Base-by-base conservation (phyloP, 2,797 vertebrate genomes). In the Loris lydekkerianus region DNA sequence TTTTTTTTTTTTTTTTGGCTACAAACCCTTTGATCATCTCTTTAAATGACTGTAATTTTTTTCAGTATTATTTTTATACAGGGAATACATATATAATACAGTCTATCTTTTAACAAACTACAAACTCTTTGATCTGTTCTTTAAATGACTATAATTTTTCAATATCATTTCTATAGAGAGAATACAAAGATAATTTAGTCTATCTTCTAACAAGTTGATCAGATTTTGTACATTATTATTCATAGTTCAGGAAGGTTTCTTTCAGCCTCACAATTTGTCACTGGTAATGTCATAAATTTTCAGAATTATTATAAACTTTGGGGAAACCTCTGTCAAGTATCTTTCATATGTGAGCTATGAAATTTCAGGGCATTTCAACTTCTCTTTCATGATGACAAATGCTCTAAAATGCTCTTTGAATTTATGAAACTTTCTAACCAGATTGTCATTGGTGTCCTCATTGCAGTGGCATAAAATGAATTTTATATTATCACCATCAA, bases 361-460 rank as follows among this genome's bases (percentile, higher is more conserved):
- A 91, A 97, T 97, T 97, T 93, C 94, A 65, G 89, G 53, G 84
- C 91, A 91, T 97, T 95, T 97, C 89, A 91, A 80, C 94, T 95
- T 97, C 94, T 95, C 95, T 82, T 95, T 96, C 65, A 86, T 58
- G 60, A 77, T n/a, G 49, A 95, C 91, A 94, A 95, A 96, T 34
- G 34, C 34, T 96, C 96, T 95, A 94, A 97, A 97, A 96, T 93
- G 69, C 84, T 96, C 89, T 95, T 85, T 90, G 94, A 97, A 96
- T 97, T 93, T 96, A 97, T 94, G 95, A 97, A 97, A 96, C 84
- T 93, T 93, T 78, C 89, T 72, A 97, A 94, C 91, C 95, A 97
- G 94, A 97, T 93, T 97, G 96, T 94, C 97, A 96, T 94, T 90
- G 37, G 86, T 75, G 93, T 91, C 96, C 96, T 97, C 95, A 89